Percentiles rank a stretch among this genome's conserved stretches.
phyloP scores from a whole-genome alignment of 2,797 vertebrate species.

The Betta splendens region DNA sequence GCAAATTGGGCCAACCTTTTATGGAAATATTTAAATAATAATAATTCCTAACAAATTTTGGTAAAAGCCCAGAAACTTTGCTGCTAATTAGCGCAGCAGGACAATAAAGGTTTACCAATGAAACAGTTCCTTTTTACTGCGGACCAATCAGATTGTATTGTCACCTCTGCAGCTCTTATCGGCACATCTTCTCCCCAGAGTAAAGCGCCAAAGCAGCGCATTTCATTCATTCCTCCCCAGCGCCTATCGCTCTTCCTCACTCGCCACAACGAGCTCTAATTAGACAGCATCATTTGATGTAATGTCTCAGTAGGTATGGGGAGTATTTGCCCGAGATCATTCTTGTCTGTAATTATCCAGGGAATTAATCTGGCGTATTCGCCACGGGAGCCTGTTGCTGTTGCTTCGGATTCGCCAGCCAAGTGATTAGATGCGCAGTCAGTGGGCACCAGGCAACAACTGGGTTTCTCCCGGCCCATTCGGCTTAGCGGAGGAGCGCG shows the following conservation, averaged over 20 bases:
- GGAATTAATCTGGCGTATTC: conserved; percentile 77
- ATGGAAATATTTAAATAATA: no score
- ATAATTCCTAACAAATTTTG: no score
- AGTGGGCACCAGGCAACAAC: conserved; percentile 70
- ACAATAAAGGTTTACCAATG: no score
- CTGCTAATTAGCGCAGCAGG: no score
- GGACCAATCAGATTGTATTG: neutral
- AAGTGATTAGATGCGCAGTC: conserved; percentile 81
- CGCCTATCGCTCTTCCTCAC: conserved; percentile 25
- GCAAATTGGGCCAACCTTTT: no score
- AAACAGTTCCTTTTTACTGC: neutral
- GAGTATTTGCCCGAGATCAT: conserved; percentile 77
- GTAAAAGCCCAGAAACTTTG: no score
- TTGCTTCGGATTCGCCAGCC: conserved; percentile 73
- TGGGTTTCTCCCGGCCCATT: conserved; percentile 69
- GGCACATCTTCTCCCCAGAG: neutral
- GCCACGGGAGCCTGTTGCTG: conserved; percentile 65
- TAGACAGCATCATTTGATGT: conserved; percentile 70
- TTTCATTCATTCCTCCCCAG: conserved; percentile 44
- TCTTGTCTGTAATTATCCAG: conserved; percentile 78
- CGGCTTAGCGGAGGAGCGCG: conserved; percentile 61
- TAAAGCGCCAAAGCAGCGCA: neutral
- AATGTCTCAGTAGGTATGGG: conserved; percentile 71
- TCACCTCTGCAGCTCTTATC: neutral
- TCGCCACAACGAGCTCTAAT: conserved; percentile 64